Evolutionary conservation across 2,888 invertebrate genomes (phyloP), one percentile per base, ranked within the genome.

Genomic region (Philopedon plagiatum): DNA sequence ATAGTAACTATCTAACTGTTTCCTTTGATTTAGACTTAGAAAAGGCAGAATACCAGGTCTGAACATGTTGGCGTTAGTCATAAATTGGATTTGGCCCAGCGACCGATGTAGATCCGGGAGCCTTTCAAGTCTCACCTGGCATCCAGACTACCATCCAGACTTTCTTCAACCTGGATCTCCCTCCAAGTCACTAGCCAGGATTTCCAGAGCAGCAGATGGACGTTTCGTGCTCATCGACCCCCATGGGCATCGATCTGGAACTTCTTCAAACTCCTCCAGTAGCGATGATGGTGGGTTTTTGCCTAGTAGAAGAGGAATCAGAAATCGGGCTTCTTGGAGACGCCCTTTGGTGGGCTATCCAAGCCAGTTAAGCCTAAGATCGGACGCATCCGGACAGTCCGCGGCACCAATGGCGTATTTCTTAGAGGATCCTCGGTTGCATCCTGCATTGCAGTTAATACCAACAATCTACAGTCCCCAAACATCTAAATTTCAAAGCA

Each of bases 21-120:
- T 68, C 26, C 67, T 61, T 26, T 21, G 39, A 54, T 81, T 77
- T 89, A 95, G 94, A 94, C 91, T 92, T 93, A 93, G 94, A 92
- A 92, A 94, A 93, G 91, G 94, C 94, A 90, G 95, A 95, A 92
- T 95, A 95, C 93, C 95, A 93, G 93, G 94, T 94, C 87, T 95
- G 91, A 93, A 90, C 87, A 90, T 92, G 80, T 87, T 91, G 80
- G 88, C 90, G 77, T 89, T 91, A 85, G 87, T 91, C 80, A 85
- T 90, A 80, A 93, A 92, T 86, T 92, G 92, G 92, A 90, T 92
- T 83, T 92, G 92, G 92, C 92, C 92, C 82, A 88, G 90, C 82
- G 91, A 92, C 84, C 91, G 92, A 73, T 92, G 92, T 81, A 87
- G 86, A 76, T 87, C 88, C 76, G 88, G 88, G 75, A 78, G 83